Percentiles rank a stretch among this genome's conserved stretches.
Conservation (phyloP, 2,888 invertebrate genomes). For the Parochlus steinenii region DNA sequence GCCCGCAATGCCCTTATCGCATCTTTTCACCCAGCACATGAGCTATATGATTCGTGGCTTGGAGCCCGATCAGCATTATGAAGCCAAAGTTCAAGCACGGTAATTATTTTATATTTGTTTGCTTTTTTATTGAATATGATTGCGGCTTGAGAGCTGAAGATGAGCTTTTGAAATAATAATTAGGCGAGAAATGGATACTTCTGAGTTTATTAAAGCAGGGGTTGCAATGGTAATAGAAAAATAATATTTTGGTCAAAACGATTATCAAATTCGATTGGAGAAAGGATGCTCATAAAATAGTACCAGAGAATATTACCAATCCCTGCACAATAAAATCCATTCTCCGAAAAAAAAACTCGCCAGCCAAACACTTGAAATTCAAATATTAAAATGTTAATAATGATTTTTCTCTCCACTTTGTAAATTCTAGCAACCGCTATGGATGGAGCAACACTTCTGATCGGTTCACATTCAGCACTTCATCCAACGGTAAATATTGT, state of each 20-base stretch:
- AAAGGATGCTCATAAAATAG: too few species aligned
- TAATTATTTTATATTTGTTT: slow-evolving; percentile 17
- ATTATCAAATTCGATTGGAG: too few species aligned
- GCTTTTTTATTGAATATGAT: slow-evolving; percentile 6
- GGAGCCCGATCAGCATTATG: slow-evolving; percentile 46
- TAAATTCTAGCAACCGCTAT: slow-evolving; percentile 36
- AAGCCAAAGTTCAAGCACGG: slow-evolving; percentile 47
- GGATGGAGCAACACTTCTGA: slow-evolving; percentile 49
- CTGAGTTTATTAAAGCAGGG: too few species aligned
- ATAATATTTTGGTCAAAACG: too few species aligned
- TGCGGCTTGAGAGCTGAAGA: slow-evolving; percentile 7
- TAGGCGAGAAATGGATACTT: too few species aligned
- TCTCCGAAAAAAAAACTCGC: too few species aligned
- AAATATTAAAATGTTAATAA: slow-evolving; percentile 3
- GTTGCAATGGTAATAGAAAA: too few species aligned
- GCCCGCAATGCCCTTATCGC: slow-evolving; percentile 34
- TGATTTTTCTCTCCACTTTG: slow-evolving; percentile 3
- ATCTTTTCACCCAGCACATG: slow-evolving; percentile 42
- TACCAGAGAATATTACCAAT: too few species aligned
- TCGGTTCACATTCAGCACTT: slow-evolving; percentile 44
- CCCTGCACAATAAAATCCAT: too few species aligned
- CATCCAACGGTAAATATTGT: slow-evolving; percentile 41
- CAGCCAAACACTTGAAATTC: background rate
- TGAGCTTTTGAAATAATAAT: too few species aligned
- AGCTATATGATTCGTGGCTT: slow-evolving; percentile 47